A percentile compares a stretch with the other conserved stretches of the same genome.
Conservation (phyloP, 1,140 invertebrate species). For the Brachionus calyciflorus region DNA sequence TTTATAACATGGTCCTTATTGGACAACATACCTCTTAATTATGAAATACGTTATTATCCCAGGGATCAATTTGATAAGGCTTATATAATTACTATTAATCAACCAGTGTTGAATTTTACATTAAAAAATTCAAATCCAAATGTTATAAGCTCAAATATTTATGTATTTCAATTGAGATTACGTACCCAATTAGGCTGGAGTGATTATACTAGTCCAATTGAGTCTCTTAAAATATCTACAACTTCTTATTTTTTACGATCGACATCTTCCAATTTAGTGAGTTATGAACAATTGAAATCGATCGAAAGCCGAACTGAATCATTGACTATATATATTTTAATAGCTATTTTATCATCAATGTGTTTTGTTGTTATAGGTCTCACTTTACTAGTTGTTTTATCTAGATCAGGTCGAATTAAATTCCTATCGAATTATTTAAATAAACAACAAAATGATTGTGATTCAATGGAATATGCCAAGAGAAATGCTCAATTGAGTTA, state of each 20-base stretch:
- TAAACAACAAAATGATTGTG: background rate
- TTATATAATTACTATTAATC: background rate
- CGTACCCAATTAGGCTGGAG: background rate
- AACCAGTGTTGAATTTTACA: conserved; percentile 21
- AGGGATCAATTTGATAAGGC: background rate
- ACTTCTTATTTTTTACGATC: background rate
- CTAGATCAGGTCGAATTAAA: conserved; percentile 1
- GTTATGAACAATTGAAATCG: conserved; percentile 14
- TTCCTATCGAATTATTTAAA: conserved; percentile 3
- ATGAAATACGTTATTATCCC: conserved; percentile 30
- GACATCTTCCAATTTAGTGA: background rate
- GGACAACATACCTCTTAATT: background rate
- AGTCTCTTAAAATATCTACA: background rate
- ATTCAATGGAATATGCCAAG: conserved; percentile 13
- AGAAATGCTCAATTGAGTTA: conserved; percentile 5
- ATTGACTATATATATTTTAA: conserved; percentile 13
- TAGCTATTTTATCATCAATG: background rate
- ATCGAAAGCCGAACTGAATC: background rate
- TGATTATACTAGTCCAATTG: conserved; percentile 1
- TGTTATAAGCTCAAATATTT: background rate
- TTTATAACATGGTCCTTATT: background rate
- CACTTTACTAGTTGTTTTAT: background rate
- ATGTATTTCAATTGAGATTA: conserved; percentile 27
- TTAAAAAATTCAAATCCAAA: conserved; percentile 41
- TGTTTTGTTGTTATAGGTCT: background rate